Percentiles rank a stretch among this genome's conserved stretches.
These are phyloP conservation scores for Cydia splendana DNA, from an alignment of 1,140 invertebrate genomes.

Conservation along the genomic window DNA sequence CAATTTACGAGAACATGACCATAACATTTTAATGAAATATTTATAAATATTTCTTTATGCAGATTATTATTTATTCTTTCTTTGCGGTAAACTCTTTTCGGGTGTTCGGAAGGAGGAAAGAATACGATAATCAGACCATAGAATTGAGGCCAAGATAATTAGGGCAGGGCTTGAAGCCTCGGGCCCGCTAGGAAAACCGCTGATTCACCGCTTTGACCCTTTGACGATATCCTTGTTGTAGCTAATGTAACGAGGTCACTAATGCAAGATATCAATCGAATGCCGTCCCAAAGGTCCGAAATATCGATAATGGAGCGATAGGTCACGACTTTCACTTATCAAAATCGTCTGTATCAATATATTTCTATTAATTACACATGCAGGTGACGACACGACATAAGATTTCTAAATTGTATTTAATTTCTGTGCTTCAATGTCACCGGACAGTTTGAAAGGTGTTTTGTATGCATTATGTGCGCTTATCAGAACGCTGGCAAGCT, in stretches of 20 bases:
- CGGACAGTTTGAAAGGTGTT: conserved; percentile 7
- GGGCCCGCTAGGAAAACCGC: background rate
- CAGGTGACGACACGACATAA: background rate
- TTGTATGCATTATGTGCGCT: conserved; percentile 4
- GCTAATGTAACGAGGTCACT: background rate
- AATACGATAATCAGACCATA: conserved; percentile 16
- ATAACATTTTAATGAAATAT: background rate
- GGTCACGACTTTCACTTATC: conserved; percentile 5
- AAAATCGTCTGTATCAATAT: background rate
- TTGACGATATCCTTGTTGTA: background rate
- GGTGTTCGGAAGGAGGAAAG: background rate
- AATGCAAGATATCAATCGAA: background rate
- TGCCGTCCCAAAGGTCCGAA: background rate
- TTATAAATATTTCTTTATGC: background rate
- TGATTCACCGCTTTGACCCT: conserved; percentile 6
- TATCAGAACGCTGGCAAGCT: conserved; percentile 6
- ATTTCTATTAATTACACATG: background rate
- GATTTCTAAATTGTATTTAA: background rate
- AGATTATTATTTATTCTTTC: background rate
- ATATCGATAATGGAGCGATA: background rate
- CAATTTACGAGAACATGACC: background rate
- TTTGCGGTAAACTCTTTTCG: background rate
- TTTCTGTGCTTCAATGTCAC: conserved; percentile 10
- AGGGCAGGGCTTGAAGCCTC: conserved; percentile 9
- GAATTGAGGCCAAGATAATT: conserved; percentile 11